phyloP scores from a whole-genome alignment of 2,797 vertebrate species.

The Mormyrus hasselquistii region DNA sequence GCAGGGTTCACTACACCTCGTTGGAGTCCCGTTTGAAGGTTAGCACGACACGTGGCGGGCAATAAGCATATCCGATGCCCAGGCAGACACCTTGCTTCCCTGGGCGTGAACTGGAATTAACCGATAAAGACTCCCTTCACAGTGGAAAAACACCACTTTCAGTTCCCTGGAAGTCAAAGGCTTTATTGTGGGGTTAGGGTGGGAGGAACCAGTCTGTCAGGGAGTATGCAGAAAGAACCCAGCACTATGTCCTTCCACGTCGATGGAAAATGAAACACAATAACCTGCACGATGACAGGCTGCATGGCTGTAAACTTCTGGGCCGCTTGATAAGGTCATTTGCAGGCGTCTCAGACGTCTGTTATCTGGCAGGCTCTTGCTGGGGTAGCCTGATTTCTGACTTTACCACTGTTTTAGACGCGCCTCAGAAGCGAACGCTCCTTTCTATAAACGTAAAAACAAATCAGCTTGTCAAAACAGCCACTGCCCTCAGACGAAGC shows the following conservation, averaged over 20 bases:
- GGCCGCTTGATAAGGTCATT: conserved; percentile 20
- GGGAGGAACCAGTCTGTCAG: not conserved
- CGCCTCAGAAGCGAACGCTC: not conserved
- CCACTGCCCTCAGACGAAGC: not conserved
- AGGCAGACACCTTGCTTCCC: not conserved
- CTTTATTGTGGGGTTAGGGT: not conserved
- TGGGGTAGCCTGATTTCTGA: conserved; percentile 18
- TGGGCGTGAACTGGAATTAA: not conserved
- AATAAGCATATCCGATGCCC: not conserved
- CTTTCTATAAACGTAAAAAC: conserved; percentile 12
- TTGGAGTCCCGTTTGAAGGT: not conserved
- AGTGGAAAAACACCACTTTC: not conserved
- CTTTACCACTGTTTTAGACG: not conserved
- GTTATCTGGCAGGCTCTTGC: not conserved
- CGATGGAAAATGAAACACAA: conserved; percentile 17
- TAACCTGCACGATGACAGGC: not conserved
- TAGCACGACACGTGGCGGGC: not conserved
- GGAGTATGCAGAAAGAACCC: not conserved
- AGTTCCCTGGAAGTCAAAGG: not conserved
- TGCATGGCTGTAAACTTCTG: conserved; percentile 15
- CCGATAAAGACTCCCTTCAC: not conserved
- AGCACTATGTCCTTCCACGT: conserved; percentile 8
- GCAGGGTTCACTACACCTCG: conserved; percentile 4
- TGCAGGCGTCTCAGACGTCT: not conserved
- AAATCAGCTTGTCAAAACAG: not conserved